phyloP scores from a whole-genome alignment of 2,888 invertebrate genomes.

The Noctua janthina region DNA sequence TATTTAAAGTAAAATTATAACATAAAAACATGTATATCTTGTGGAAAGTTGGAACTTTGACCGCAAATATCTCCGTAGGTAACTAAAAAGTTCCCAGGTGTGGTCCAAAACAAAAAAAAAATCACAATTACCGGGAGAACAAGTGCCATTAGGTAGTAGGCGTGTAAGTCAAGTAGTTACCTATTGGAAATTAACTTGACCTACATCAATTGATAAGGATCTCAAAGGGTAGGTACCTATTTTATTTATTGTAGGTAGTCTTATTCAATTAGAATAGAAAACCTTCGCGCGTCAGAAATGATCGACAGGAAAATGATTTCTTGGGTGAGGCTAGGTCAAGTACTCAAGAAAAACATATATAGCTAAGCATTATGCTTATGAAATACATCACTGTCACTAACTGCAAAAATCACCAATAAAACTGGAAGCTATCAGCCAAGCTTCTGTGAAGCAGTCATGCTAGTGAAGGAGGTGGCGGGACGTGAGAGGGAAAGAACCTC shows the following conservation, averaged over 20 bases:
- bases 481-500: too few species aligned
- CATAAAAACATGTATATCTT: not conserved
- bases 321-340: slow-evolving; percentile 46
- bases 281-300: slow-evolving; percentile 45
- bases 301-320: slow-evolving; percentile 58
- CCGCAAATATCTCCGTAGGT: not conserved
- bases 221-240: slow-evolving; percentile 20
- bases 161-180: not conserved
- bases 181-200: slow-evolving; percentile 36
- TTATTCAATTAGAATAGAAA: slow-evolving; percentile 41
- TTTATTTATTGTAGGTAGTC: slow-evolving; percentile 15
- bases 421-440: not conserved
- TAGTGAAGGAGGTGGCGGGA: too few species aligned
- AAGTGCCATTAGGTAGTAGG: too few species aligned
- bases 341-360: not conserved
- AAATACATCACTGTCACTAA: not conserved
- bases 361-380: not conserved
- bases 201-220: slow-evolving; percentile 47
- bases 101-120: not conserved
- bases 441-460: too few species aligned
- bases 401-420: not conserved
- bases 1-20: too few species aligned
- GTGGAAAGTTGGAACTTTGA: too few species aligned
- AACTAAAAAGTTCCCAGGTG: not conserved
- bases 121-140: not conserved